These are phyloP conservation scores for Scartelaos histophorus DNA, from an alignment of 2,113 vertebrate genomes.

Conservation along the genomic window DNA sequence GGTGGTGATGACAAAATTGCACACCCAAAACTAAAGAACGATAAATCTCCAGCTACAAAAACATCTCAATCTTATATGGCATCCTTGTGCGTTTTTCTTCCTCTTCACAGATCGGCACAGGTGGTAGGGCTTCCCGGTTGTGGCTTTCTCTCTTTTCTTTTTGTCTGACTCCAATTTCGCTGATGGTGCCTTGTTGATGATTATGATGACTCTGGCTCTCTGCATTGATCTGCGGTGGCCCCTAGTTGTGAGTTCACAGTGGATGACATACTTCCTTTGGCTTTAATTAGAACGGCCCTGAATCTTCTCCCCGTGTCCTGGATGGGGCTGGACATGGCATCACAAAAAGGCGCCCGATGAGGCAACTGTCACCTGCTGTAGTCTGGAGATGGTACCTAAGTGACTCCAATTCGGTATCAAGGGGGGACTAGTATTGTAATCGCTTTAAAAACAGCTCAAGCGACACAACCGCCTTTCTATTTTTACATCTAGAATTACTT, in stretches of 20 bases:
- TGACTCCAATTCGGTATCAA: neutral
- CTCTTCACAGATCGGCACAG: slow-evolving; percentile 60
- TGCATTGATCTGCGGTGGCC: slow-evolving; percentile 76
- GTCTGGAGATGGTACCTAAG: slow-evolving; percentile 1
- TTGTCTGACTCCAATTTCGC: slow-evolving; percentile 74
- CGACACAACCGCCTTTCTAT: neutral
- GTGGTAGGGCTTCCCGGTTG: slow-evolving; percentile 69
- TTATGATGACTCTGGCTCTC: slow-evolving; percentile 75
- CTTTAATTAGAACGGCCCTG: slow-evolving; percentile 73
- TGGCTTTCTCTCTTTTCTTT: slow-evolving; percentile 72
- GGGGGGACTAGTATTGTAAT: neutral
- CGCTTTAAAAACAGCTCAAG: neutral
- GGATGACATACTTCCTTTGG: slow-evolving; percentile 72
- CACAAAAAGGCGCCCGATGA: slow-evolving; percentile 59
- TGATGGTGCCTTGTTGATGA: slow-evolving; percentile 70
- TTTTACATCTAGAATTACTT: neutral
- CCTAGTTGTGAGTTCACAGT: slow-evolving; percentile 72
- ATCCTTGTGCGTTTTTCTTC: slow-evolving; percentile 36
- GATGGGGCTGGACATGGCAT: slow-evolving; percentile 66
- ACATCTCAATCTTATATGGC: slow-evolving; percentile 48
- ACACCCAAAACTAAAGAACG: slow-evolving; percentile 43
- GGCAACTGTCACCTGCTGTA: slow-evolving; percentile 41
- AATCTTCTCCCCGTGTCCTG: slow-evolving; percentile 61
- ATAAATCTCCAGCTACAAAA: slow-evolving; percentile 38
- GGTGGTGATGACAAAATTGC: slow-evolving; percentile 65